Conservation (phyloP, 2,797 vertebrate genomes). For the Chloroceryle amazona region DNA sequence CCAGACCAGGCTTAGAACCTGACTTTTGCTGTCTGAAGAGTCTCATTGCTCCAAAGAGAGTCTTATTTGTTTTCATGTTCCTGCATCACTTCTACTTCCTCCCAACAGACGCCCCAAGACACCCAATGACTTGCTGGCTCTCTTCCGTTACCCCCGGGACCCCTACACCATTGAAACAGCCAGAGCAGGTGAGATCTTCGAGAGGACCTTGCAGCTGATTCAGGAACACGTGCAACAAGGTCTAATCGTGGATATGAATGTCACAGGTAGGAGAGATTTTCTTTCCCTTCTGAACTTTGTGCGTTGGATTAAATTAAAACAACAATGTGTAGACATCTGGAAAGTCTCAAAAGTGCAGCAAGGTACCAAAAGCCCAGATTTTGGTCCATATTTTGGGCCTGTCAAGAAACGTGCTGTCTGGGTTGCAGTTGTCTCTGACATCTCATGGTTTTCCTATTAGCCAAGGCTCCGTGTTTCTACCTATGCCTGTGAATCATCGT, state of each 20-base stretch:
- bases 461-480: not conserved
- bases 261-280: constrained; percentile 66
- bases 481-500: not conserved
- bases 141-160: constrained; percentile 80
- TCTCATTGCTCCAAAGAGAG: not conserved
- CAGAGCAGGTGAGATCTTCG: constrained; percentile 80
- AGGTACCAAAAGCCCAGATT: not conserved
- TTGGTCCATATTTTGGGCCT: not conserved
- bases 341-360: not conserved
- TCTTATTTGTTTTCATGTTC: not conserved
- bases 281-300: not conserved
- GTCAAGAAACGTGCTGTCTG: not conserved
- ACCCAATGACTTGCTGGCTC: constrained; percentile 77
- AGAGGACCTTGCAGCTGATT: constrained; percentile 79
- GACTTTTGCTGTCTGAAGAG: not conserved
- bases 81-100: not conserved
- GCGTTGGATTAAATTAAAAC: rapidly evolving
- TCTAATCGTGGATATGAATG: constrained; percentile 74
- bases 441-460: not conserved
- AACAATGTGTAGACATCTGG: not conserved
- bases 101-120: constrained; percentile 74
- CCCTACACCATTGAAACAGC: constrained; percentile 78
- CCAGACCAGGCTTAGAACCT: not conserved
- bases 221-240: constrained; percentile 80
- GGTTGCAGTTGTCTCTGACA: not conserved